Evolutionary conservation across 2,113 vertebrate genomes (phyloP).

Genomic region (Cochlearius cochlearius): DNA sequence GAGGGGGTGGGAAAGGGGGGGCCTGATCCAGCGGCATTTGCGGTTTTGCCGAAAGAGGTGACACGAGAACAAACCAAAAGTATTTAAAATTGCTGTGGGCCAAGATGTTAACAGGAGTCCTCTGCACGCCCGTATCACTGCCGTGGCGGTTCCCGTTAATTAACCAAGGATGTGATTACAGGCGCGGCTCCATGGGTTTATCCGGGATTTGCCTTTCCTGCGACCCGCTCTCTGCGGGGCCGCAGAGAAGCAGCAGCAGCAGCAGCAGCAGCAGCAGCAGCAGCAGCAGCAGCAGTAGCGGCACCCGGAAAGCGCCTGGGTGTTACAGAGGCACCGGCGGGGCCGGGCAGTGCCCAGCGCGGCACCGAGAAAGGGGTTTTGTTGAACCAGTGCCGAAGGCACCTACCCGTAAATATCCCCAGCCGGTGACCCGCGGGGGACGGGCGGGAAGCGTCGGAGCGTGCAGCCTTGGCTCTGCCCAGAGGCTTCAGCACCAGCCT

Average conservation of each 20-base stretch:
- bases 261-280: no score
- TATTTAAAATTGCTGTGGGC: background rate
- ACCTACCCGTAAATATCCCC: rapidly evolving
- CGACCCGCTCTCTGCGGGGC: background rate
- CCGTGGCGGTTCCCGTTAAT: background rate
- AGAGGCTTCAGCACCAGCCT: background rate
- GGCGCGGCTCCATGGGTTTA: rapidly evolving
- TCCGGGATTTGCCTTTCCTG: background rate
- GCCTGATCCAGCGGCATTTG: background rate
- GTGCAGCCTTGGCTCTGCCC: background rate
- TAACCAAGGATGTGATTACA: background rate
- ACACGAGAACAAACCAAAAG: background rate
- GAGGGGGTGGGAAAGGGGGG: background rate
- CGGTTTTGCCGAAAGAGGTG: background rate
- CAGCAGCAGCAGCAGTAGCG: no score
- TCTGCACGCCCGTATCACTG: rapidly evolving
- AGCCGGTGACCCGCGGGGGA: background rate
- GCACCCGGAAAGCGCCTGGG: rapidly evolving
- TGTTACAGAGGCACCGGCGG: rapidly evolving
- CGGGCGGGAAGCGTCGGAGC: background rate
- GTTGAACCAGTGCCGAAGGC: no score
- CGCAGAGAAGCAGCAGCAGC: background rate
- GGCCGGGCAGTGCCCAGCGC: background rate
- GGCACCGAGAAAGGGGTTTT: background rate
- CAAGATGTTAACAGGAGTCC: no score